Evolutionary conservation across 2,888 invertebrate species (phyloP).

Genomic region (Malthinus seriepunctatus): DNA sequence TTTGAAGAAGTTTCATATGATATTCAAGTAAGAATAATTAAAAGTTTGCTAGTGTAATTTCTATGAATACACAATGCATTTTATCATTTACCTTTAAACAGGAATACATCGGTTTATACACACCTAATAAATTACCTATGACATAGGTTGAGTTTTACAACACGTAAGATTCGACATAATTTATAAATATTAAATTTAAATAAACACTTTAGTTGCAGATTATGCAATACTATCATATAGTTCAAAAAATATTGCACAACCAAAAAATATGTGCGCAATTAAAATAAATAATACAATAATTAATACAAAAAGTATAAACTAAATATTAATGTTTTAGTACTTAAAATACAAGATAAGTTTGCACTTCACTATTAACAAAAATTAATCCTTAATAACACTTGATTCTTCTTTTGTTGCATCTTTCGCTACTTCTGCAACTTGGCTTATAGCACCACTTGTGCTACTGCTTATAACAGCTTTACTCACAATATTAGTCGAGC

Average conservation of each 20-base stretch:
- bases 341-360: slow-evolving; percentile 27
- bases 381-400: slow-evolving; percentile 48
- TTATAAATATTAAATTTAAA: not conserved
- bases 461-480: slow-evolving; percentile 28
- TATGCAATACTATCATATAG: slow-evolving; percentile 1
- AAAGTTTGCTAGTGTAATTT: slow-evolving; percentile 13
- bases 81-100: not conserved
- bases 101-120: not conserved
- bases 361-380: slow-evolving; percentile 20
- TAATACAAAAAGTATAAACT: slow-evolving; percentile 25
- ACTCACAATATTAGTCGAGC: slow-evolving; percentile 22
- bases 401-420: slow-evolving; percentile 47
- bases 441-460: slow-evolving; percentile 28
- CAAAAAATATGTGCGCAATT: slow-evolving; percentile 22
- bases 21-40: not conserved
- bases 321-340: slow-evolving; percentile 32
- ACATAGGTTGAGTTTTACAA: not conserved
- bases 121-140: not conserved
- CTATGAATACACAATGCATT: not conserved
- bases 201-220: not conserved
- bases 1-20: no score
- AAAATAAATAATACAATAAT: slow-evolving; percentile 19
- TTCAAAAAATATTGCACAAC: slow-evolving; percentile 18
- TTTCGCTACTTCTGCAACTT: slow-evolving; percentile 42
- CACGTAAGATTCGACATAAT: not conserved